These are phyloP conservation scores for Leptobrachium leishanense DNA, from an alignment of 2,113 vertebrate genomes.

Conservation along the genomic window DNA sequence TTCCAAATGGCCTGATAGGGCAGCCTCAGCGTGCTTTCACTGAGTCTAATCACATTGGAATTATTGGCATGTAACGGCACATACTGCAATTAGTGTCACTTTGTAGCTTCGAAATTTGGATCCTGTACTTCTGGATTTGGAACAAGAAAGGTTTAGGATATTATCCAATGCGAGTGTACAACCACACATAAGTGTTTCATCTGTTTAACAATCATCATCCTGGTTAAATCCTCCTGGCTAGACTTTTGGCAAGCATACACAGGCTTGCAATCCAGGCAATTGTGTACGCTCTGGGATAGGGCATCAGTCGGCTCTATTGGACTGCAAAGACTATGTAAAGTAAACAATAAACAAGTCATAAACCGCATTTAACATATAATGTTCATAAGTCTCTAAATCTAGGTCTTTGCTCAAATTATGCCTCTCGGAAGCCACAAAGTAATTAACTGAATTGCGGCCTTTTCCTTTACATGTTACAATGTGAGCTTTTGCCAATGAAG, in stretches of 20 bases:
- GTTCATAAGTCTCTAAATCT: neutral
- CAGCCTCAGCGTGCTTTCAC: conserved; percentile 4
- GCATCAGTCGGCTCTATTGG: conserved; percentile 41
- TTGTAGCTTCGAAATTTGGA: conserved; percentile 45
- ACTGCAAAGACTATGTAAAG: conserved; percentile 32
- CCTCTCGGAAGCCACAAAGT: neutral
- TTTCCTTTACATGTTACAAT: no score
- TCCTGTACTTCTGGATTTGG: conserved; percentile 22
- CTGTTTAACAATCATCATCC: conserved; percentile 48
- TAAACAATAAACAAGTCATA: conserved; percentile 25
- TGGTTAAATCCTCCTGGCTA: conserved; percentile 44
- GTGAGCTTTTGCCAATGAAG: no score
- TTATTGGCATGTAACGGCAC: conserved; percentile 37
- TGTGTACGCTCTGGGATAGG: conserved; percentile 21
- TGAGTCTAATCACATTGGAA: conserved; percentile 38
- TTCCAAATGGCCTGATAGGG: conserved; percentile 33
- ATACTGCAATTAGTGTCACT: conserved; percentile 47
- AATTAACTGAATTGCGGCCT: neutral
- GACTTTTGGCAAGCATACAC: conserved; percentile 35
- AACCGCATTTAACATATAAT: conserved; percentile 5
- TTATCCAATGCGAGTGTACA: conserved; percentile 38
- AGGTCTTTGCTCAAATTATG: neutral
- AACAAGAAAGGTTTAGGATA: conserved; percentile 9
- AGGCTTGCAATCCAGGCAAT: conserved; percentile 30
- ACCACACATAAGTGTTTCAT: conserved; percentile 45